Percentiles rank a stretch among this genome's conserved stretches.
Evolutionary conservation across 2,113 vertebrate genomes (phyloP).

Genomic region (Centropus bengalensis): DNA sequence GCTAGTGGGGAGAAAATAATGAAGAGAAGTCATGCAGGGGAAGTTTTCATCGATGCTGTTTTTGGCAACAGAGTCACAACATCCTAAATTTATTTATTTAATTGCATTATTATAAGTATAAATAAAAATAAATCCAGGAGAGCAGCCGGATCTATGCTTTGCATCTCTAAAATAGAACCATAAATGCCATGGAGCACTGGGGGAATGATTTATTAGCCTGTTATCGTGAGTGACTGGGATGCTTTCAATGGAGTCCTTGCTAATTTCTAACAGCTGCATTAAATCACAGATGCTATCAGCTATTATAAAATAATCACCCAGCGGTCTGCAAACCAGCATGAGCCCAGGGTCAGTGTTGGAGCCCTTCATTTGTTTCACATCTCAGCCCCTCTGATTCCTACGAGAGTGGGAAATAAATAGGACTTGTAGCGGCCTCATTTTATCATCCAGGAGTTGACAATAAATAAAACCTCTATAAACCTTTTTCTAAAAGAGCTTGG

Average conservation of each 20-base stretch:
- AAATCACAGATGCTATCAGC: conserved; percentile 79
- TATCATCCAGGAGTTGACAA: conserved; percentile 49
- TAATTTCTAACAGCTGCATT: conserved; percentile 82
- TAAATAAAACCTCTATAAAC: conserved; percentile 56
- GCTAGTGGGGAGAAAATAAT: conserved; percentile 48
- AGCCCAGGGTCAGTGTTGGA: conserved; percentile 62
- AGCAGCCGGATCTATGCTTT: conserved; percentile 66
- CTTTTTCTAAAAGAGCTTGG: conserved; percentile 33
- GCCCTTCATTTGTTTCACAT: conserved; percentile 42
- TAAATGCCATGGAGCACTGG: conserved; percentile 74
- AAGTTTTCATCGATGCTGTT: conserved; percentile 15
- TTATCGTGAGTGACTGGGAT: conserved; percentile 80
- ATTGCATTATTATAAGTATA: conserved; percentile 76
- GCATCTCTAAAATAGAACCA: conserved; percentile 74
- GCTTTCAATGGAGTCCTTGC: conserved; percentile 75
- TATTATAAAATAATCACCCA: conserved; percentile 78
- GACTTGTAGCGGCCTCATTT: conserved; percentile 29
- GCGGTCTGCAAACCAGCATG: conserved; percentile 56
- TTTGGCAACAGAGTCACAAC: conserved; percentile 61
- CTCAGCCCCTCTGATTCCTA: conserved; percentile 29
- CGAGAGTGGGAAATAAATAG: conserved; percentile 53
- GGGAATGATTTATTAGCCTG: conserved; percentile 80
- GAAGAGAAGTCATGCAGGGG: conserved; percentile 49
- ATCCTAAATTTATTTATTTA: conserved; percentile 51
- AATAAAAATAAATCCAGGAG: conserved; percentile 72